Base-by-base conservation (phyloP, 2,797 vertebrate genomes). In the Lepidocolaptes lacrymiger region DNA sequence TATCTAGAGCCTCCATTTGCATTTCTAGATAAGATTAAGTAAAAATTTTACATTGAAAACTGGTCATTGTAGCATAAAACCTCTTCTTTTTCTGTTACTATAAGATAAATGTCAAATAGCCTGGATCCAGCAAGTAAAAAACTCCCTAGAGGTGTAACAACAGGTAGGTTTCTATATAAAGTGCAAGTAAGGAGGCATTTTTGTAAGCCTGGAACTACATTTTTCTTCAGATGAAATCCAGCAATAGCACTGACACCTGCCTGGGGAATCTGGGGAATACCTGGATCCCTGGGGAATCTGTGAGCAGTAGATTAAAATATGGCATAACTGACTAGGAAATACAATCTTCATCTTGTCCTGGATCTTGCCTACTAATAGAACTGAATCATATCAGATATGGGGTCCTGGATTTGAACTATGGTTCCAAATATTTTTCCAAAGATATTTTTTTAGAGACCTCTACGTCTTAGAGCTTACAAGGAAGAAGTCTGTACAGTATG, bases 291-390 rank as follows among this genome's bases (percentile, higher is more conserved):
- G 39, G 44, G 32, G 66, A 94, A 94, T 72, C 15, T 72, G 39
- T 93, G 44, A 80, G 48, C n/a, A 81, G 30, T 61, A 86, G 89
- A 89, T 95, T 90, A 77, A 94, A 96, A 96, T 88, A 52, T 3
- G 83, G 44, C 49, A 66, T 72, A 87, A 89, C 36, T 74, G 26
- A 10, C 78, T 91, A 68, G 68, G 58, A 76, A 96, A 82, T 95
- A 85, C 76, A 78, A 36, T 91, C 46, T 78, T 86, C 34, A 51
- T 89, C 74, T 93, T 90, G 46, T 87, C 48, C 67, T 62, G 37
- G n/a, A n/a, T 75, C 32, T 91, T 76, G 82, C 46, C 44, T 62
- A 59, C 39, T 92, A 66, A 61, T 28, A 83, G 71, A 89, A 74
- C 36, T 44, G 32, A 93, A 54, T 71, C n/a, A 9, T 39, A 51